phyloP scores from a whole-genome alignment of 2,797 vertebrate species.

The Florisuga fusca region DNA sequence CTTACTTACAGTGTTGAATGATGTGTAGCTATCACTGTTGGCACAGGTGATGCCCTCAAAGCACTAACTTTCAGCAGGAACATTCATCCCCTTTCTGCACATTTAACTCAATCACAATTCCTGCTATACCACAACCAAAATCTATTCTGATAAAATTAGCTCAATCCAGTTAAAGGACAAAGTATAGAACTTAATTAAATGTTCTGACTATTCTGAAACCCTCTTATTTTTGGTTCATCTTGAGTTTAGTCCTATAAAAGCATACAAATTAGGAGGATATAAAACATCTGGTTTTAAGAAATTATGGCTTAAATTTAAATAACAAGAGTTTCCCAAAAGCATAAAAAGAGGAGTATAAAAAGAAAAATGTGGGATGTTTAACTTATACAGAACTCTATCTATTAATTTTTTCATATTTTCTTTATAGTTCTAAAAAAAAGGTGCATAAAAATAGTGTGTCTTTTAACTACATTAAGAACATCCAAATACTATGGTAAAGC shows the following conservation, averaged over 20 bases:
- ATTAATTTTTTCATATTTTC: neutral
- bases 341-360: conserved; percentile 12
- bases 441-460: neutral
- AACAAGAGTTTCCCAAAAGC: conserved; percentile 4
- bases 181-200: conserved; percentile 64
- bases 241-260: conserved; percentile 43
- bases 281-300: neutral
- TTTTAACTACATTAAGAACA: neutral
- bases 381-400: conserved; percentile 34
- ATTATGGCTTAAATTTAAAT: neutral
- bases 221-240: conserved; percentile 7
- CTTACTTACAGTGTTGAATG: neutral
- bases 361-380: conserved; percentile 48
- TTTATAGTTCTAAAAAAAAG: neutral
- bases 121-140: neutral
- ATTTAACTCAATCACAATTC: conserved; percentile 9
- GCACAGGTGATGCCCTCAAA: neutral
- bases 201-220: conserved; percentile 41
- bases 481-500: neutral
- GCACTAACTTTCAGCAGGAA: neutral
- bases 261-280: conserved; percentile 19
- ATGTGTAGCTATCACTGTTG: neutral
- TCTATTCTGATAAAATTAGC: conserved; percentile 68
- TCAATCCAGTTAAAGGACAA: conserved; percentile 59
- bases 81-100: neutral